phyloP scores from a whole-genome alignment of 2,888 invertebrate genomes.

The Suillia variegata region DNA sequence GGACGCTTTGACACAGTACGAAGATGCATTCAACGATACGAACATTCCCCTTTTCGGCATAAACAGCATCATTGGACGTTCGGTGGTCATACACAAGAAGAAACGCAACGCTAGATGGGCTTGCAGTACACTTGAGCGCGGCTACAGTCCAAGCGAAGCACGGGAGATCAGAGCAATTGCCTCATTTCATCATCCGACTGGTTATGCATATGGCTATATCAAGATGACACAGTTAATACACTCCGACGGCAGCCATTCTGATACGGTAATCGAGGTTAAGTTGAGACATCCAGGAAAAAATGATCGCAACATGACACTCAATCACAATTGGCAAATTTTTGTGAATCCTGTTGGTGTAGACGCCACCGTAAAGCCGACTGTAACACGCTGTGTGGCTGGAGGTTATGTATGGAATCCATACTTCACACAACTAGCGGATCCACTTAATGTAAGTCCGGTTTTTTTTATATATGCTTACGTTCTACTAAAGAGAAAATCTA shows the following conservation, averaged over 20 bases:
- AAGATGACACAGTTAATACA: slow-evolving; percentile 89
- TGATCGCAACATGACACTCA: slow-evolving; percentile 78
- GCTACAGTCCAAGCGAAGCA: slow-evolving; percentile 86
- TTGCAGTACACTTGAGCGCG: slow-evolving; percentile 83
- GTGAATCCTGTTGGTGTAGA: slow-evolving; percentile 92
- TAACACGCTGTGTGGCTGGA: slow-evolving; percentile 85
- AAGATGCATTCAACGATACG: slow-evolving; percentile 75
- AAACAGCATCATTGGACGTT: slow-evolving; percentile 82
- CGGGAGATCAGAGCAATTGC: slow-evolving; percentile 85
- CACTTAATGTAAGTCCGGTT: slow-evolving; percentile 79
- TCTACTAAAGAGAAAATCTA: too few species aligned
- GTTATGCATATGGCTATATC: slow-evolving; percentile 84
- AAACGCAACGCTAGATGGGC: slow-evolving; percentile 73
- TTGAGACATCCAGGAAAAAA: slow-evolving; percentile 84
- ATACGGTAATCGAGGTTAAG: slow-evolving; percentile 89
- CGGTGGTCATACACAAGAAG: slow-evolving; percentile 81
- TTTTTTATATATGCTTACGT: too few species aligned
- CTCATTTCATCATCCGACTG: slow-evolving; percentile 84
- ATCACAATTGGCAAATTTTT: slow-evolving; percentile 89
- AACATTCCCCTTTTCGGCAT: slow-evolving; percentile 81
- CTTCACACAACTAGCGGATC: slow-evolving; percentile 88
- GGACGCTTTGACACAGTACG: slow-evolving; percentile 67
- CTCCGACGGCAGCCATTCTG: slow-evolving; percentile 83
- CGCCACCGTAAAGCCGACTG: slow-evolving; percentile 79
- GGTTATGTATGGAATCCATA: slow-evolving; percentile 92